Evolutionary conservation across 2,888 invertebrate genomes (phyloP).

Genomic region (Yponomeuta evonymella): DNA sequence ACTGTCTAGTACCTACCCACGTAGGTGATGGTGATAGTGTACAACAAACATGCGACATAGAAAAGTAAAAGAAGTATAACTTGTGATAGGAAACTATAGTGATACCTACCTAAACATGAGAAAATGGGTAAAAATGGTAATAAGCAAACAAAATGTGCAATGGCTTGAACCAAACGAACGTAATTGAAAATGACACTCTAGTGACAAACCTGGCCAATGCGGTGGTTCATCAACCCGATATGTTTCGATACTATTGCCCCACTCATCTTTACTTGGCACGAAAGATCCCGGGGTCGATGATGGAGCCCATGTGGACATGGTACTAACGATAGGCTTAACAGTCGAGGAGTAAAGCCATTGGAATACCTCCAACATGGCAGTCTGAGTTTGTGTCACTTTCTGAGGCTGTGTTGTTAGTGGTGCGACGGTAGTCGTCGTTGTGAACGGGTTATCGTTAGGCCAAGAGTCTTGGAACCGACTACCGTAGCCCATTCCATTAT

Average conservation of each 20-base stretch:
- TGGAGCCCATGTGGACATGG: conserved; percentile 53
- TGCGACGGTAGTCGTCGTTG: conserved; percentile 61
- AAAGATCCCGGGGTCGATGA: conserved; percentile 50
- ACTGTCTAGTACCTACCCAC: too few species aligned
- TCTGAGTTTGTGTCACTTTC: conserved; percentile 67
- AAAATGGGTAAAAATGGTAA: neutral
- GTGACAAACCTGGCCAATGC: conserved; percentile 73
- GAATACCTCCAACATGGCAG: conserved; percentile 71
- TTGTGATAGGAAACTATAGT: conserved; percentile 22
- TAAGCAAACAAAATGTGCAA: conserved; percentile 64
- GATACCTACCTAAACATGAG: conserved; percentile 1
- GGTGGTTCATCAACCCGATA: conserved; percentile 74
- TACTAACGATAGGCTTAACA: conserved; percentile 63
- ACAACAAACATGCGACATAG: conserved; percentile 8
- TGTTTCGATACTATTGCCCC: conserved; percentile 68
- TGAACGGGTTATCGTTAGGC: conserved; percentile 72
- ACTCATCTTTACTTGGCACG: conserved; percentile 57
- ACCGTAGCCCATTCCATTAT: conserved; percentile 55
- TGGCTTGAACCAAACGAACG: conserved; percentile 50
- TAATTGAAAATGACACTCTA: conserved; percentile 58
- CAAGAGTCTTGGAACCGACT: conserved; percentile 60
- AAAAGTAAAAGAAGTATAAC: neutral
- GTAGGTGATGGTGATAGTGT: neutral
- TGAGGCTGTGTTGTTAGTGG: conserved; percentile 62
- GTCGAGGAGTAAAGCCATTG: conserved; percentile 70